Conservation (phyloP, 2,113 vertebrate genomes). For the Pachypanchax playfairii region DNA sequence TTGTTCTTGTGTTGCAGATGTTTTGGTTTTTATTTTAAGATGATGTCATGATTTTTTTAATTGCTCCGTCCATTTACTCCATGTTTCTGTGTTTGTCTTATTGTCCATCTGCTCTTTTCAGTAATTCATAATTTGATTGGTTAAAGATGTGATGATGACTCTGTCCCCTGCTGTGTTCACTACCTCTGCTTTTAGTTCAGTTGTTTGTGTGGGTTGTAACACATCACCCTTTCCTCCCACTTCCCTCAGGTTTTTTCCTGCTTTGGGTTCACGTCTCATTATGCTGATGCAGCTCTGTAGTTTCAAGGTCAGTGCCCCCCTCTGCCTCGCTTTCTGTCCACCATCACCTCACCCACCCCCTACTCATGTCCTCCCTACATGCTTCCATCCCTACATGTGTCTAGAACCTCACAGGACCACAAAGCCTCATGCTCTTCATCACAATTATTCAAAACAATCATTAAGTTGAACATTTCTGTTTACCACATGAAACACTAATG, state of each 20-base stretch:
- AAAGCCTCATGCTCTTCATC: neutral
- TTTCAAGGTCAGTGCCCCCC: slow-evolving; percentile 97
- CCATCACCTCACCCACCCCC: neutral
- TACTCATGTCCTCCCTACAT: slow-evolving; percentile 23
- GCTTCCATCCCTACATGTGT: neutral
- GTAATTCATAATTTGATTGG: slow-evolving; percentile 48
- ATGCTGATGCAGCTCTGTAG: slow-evolving; percentile 99
- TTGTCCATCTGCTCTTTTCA: slow-evolving; percentile 22
- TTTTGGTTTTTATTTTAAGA: neutral
- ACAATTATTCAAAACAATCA: no score
- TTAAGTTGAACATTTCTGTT: no score
- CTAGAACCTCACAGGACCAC: neutral
- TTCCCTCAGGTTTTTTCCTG: slow-evolving; percentile 95
- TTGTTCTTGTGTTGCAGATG: neutral
- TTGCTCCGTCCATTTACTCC: neutral
- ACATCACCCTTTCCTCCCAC: slow-evolving; percentile 83
- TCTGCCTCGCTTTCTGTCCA: neutral
- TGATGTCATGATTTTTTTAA: neutral
- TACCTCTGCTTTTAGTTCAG: no score
- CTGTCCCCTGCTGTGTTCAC: slow-evolving; percentile 35
- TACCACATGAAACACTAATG: no score
- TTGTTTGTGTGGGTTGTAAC: slow-evolving; percentile 58
- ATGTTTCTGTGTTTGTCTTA: slow-evolving; percentile 9
- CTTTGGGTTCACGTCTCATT: slow-evolving; percentile 93
- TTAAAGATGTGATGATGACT: slow-evolving; percentile 39